These are phyloP conservation scores for Vanessa atalanta DNA, from an alignment of 1,140 invertebrate species.

Conservation along the genomic window DNA sequence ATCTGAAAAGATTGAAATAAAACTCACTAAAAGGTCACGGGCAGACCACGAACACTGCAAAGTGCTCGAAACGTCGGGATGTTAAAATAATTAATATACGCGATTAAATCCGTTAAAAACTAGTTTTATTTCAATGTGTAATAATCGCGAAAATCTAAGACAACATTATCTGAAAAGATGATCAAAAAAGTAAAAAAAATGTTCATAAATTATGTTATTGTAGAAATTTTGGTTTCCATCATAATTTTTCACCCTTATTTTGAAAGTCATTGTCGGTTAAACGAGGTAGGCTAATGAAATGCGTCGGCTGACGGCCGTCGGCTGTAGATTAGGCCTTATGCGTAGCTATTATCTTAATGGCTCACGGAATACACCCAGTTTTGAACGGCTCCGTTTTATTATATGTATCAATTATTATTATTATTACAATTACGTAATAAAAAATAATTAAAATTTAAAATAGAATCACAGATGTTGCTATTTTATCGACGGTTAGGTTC, in stretches of 20 bases:
- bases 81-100: no score
- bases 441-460: background rate
- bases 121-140: no score
- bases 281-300: conserved; percentile 10
- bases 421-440: background rate
- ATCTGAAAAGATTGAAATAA: no score
- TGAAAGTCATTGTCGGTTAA: conserved; percentile 5
- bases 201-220: background rate
- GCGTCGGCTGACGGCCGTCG: conserved; percentile 1
- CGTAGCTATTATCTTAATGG: conserved; percentile 11
- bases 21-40: no score
- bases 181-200: no score
- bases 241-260: conserved; percentile 4
- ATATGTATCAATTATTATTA: conserved; percentile 4
- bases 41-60: no score
- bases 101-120: no score
- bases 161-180: no score
- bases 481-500: no score
- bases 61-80: no score
- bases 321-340: conserved; percentile 8
- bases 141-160: no score
- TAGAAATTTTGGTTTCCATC: background rate
- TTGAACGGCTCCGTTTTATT: background rate
- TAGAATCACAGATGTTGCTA: no score
- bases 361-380: background rate